Conservation (phyloP, 2,888 invertebrate genomes). For the Tetragonisca angustula region DNA sequence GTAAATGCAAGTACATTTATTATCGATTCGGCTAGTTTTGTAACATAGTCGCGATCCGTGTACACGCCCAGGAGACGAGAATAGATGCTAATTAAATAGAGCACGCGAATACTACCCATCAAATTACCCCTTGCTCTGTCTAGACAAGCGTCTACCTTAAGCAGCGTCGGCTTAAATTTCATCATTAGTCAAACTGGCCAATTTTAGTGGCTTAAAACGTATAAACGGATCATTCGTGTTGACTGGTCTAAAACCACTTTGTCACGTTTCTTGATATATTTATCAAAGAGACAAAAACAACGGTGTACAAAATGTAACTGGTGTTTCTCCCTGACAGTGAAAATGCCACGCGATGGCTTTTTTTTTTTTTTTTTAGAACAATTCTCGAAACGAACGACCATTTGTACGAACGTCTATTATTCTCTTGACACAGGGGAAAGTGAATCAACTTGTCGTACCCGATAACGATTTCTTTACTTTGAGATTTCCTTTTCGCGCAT, state of each 20-base stretch:
- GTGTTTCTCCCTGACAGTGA: neutral
- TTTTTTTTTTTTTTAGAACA: neutral
- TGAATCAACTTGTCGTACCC: neutral
- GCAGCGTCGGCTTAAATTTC: constrained; percentile 26
- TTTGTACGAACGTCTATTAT: neutral
- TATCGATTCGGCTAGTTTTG: constrained; percentile 32
- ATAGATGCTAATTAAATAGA: constrained; percentile 61
- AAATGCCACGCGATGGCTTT: neutral
- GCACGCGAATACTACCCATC: constrained; percentile 46
- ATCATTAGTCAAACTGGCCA: neutral
- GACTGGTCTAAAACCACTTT: neutral
- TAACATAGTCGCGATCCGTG: constrained; percentile 27
- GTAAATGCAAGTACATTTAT: constrained; percentile 6
- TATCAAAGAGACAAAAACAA: neutral
- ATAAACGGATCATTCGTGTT: neutral
- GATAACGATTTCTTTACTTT: neutral
- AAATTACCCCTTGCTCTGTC: constrained; percentile 24
- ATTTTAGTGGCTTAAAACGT: constrained; percentile 22
- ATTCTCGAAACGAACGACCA: neutral
- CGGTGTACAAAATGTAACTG: too few relatives aligned
- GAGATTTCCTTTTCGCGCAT: neutral
- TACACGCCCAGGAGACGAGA: constrained; percentile 46
- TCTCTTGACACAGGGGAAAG: neutral
- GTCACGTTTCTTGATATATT: neutral
- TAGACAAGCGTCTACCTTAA: constrained; percentile 8